Percentiles rank a stretch among this genome's conserved stretches.
These are phyloP conservation scores for Xenopus borealis DNA, from an alignment of 2,113 vertebrate species.

Conservation along the genomic window DNA sequence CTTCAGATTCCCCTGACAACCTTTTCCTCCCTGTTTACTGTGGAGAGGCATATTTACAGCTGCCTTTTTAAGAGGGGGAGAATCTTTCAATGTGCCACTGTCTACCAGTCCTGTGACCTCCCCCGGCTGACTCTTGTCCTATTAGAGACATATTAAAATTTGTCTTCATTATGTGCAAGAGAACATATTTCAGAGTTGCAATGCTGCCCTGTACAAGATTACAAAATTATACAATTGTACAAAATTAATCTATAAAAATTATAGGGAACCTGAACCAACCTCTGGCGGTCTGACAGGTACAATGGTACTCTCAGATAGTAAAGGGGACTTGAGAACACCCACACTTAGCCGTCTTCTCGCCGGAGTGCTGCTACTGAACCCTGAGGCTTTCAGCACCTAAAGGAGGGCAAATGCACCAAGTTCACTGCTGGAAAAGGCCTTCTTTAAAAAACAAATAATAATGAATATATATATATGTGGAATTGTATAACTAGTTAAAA, in stretches of 20 bases:
- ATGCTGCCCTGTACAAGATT: neutral
- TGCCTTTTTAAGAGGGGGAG: constrained; percentile 9
- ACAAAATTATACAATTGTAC: too few relatives aligned
- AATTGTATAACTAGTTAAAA: too few relatives aligned
- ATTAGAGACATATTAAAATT: constrained; percentile 5
- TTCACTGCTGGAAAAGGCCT: too few relatives aligned
- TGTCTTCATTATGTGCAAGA: too few relatives aligned
- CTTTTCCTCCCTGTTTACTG: constrained; percentile 21
- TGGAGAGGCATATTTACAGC: constrained; percentile 11
- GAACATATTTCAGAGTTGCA: too few relatives aligned
- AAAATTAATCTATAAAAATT: too few relatives aligned
- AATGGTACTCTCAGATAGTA: constrained; percentile 52
- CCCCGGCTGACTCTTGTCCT: constrained; percentile 46
- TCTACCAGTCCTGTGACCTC: constrained; percentile 31
- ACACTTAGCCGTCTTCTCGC: constrained; percentile 49
- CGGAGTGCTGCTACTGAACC: constrained; percentile 65
- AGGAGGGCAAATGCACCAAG: neutral
- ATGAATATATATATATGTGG: too few relatives aligned
- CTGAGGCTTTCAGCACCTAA: constrained; percentile 50
- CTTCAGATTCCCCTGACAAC: constrained; percentile 21
- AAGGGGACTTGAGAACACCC: constrained; percentile 44
- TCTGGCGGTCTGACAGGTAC: constrained; percentile 9
- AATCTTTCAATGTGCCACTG: constrained; percentile 18
- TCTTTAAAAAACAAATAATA: too few relatives aligned
- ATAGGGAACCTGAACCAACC: neutral